phyloP scores from a whole-genome alignment of 2,888 invertebrate genomes.

The Alsophila aescularia region DNA sequence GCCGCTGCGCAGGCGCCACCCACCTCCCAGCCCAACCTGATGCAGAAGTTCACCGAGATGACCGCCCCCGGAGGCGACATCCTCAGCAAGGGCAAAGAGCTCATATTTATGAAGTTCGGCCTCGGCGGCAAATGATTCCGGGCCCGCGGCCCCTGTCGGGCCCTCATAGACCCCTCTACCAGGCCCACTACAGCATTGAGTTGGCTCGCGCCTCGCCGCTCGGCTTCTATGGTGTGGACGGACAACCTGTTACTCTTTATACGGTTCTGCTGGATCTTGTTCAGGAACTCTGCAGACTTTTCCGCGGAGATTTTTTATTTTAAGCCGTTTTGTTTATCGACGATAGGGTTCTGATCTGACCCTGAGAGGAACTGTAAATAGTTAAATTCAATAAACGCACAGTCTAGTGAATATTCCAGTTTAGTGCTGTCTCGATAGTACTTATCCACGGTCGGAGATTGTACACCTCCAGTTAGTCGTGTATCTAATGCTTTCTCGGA shows the following conservation, averaged over 20 bases:
- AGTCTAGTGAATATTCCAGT: conserved; percentile 81
- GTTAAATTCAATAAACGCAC: conserved; percentile 82
- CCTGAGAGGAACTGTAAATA: conserved; percentile 76
- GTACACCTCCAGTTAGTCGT: conserved; percentile 68
- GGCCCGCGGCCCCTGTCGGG: conserved; percentile 58
- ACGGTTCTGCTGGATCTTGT: conserved; percentile 33
- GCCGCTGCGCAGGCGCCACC: conserved; percentile 70
- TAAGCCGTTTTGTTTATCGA: conserved; percentile 58
- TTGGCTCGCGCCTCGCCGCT: conserved; percentile 8
- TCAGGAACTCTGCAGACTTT: conserved; percentile 52
- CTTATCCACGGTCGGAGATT: conserved; percentile 70
- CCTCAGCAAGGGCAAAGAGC: conserved; percentile 96
- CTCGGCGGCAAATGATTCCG: conserved; percentile 89
- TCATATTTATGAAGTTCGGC: conserved; percentile 97
- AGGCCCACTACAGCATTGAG: conserved; percentile 38
- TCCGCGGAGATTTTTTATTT: conserved; percentile 61
- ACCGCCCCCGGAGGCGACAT: conserved; percentile 95
- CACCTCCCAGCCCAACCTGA: conserved; percentile 88
- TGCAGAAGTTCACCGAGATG: conserved; percentile 95
- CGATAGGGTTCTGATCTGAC: conserved; percentile 56
- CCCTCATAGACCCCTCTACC: conserved; percentile 30
- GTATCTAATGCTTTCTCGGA: conserved; percentile 71
- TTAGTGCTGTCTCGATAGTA: conserved; percentile 78
- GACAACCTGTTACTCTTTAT: conserved; percentile 23
- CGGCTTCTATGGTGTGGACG: conserved; percentile 22